A percentile compares a stretch with the other conserved stretches of the same genome.
phyloP scores from a whole-genome alignment of 2,113 vertebrate genomes.

The Globicephala melas region DNA sequence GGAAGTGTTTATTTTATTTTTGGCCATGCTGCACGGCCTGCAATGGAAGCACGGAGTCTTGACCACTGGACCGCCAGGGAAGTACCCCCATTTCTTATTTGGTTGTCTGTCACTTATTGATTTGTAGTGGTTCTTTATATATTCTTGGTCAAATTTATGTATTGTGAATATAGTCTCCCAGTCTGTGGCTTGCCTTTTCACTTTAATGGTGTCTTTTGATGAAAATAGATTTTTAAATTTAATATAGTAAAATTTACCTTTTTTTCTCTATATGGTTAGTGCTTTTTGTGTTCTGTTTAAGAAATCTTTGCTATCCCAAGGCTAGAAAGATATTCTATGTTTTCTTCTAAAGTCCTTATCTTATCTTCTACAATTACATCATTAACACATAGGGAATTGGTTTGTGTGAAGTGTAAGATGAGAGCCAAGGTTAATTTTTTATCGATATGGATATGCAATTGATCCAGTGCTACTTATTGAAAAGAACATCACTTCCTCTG shows the following conservation, averaged over 20 bases:
- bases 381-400: not conserved
- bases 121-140: not conserved
- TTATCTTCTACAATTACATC: not conserved
- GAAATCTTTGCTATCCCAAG: not conserved
- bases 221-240: not conserved
- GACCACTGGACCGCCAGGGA: not conserved
- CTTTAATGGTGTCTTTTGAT: not conserved
- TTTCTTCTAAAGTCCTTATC: not conserved
- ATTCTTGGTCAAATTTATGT: not conserved
- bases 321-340: not conserved
- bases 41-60: not conserved
- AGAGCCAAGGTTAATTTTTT: not conserved
- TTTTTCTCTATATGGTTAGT: not conserved
- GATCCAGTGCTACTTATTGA: not conserved
- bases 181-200: not conserved
- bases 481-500: not conserved
- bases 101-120: not conserved
- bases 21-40: not conserved
- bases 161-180: not conserved
- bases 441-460: not conserved
- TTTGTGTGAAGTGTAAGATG: not conserved
- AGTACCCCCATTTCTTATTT: not conserved
- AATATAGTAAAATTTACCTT: not conserved
- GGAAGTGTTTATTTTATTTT: not conserved
- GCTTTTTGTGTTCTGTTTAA: not conserved